phyloP scores from a whole-genome alignment of 2,113 vertebrate genomes.

The Trochalopteron elliotii region DNA sequence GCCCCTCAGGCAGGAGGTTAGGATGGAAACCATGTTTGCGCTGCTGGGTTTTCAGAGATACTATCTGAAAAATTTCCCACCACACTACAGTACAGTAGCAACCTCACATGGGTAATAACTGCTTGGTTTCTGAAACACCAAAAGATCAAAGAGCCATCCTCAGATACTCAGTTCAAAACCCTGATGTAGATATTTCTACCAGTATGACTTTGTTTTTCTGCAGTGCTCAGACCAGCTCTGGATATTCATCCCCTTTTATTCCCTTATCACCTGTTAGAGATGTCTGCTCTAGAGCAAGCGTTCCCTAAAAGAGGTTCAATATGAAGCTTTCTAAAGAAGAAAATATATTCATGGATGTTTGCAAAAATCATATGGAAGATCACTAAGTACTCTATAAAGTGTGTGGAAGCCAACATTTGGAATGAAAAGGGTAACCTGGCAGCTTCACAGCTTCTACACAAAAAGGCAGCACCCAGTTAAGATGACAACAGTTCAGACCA shows the following conservation, averaged over 20 bases:
- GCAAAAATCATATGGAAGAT: not conserved
- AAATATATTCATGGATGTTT: not conserved
- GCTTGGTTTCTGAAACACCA: not conserved
- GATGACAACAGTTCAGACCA: not conserved
- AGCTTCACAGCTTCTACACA: accelerated
- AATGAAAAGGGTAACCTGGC: not conserved
- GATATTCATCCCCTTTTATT: not conserved
- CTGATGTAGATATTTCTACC: not conserved
- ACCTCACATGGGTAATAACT: not conserved
- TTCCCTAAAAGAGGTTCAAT: not conserved
- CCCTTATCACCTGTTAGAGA: not conserved
- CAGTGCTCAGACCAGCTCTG: not conserved
- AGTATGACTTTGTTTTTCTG: not conserved
- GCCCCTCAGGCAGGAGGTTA: not conserved
- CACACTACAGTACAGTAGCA: not conserved
- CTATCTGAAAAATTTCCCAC: not conserved
- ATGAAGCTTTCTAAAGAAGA: not conserved
- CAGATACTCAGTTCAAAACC: not conserved
- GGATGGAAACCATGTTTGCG: not conserved
- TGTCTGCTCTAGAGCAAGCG: not conserved
- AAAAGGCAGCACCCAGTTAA: not conserved
- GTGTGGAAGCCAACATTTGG: not conserved
- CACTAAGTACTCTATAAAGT: not conserved
- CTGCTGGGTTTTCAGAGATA: not conserved
- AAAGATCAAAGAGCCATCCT: not conserved